These are phyloP conservation scores for Galbula dea DNA, from an alignment of 2,113 vertebrate genomes.

Conservation along the genomic window DNA sequence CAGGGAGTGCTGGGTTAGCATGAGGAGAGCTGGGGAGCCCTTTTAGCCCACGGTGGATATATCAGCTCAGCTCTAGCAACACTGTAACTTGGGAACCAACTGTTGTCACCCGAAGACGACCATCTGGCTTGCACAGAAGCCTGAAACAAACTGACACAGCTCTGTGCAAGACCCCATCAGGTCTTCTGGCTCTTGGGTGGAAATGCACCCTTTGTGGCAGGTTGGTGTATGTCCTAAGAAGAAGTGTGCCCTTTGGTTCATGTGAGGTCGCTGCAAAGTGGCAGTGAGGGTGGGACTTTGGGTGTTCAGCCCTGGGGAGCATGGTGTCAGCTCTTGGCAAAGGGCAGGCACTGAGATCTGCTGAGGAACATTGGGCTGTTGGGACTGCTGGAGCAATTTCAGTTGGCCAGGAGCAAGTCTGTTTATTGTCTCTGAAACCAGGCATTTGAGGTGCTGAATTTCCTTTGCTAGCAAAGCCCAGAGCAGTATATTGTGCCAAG, in stretches of 20 bases:
- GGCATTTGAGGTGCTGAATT: not conserved
- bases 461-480: not conserved
- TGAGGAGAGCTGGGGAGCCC: not conserved
- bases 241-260: not conserved
- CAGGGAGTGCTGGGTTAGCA: not conserved
- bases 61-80: not conserved
- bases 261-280: not conserved
- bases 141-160: not conserved
- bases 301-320: rapidly evolving
- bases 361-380: not conserved
- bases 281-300: too few relatives aligned
- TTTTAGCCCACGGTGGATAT: not conserved
- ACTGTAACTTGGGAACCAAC: not conserved
- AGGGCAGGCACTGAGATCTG: not conserved
- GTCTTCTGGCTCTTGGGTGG: not conserved
- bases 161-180: not conserved
- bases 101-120: not conserved
- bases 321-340: rapidly evolving
- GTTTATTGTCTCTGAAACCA: constrained; percentile 16
- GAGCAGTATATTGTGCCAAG: constrained; percentile 13
- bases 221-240: not conserved
- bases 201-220: rapidly evolving
- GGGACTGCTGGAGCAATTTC: not conserved
- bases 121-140: rapidly evolving
- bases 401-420: not conserved